Conservation (phyloP, 2,797 vertebrate species). For the Acanthurus lineatus region DNA sequence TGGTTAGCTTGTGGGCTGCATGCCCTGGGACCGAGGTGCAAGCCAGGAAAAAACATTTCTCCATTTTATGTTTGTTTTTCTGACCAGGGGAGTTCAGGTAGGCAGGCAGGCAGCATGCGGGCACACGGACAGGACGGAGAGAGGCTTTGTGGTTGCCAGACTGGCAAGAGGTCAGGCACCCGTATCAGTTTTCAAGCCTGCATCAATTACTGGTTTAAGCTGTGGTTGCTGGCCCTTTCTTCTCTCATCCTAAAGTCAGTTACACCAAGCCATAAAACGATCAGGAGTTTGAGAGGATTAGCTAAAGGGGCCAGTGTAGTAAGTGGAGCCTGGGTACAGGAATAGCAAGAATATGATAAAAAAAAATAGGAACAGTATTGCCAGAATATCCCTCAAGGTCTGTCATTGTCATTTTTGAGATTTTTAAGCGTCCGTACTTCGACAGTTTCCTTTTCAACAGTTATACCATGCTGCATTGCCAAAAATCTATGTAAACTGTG, state of each 20-base stretch:
- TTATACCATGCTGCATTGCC: not conserved
- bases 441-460: not conserved
- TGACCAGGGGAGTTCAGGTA: conserved; percentile 71
- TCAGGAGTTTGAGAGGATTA: conserved; percentile 77
- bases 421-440: not conserved
- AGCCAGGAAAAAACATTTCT: conserved; percentile 82
- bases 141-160: conserved; percentile 64
- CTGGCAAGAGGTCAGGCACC: conserved; percentile 68
- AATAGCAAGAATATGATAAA: conserved; percentile 30
- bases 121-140: conserved; percentile 64
- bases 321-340: conserved; percentile 55
- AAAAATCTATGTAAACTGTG: not conserved
- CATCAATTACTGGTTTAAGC: conserved; percentile 81
- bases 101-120: conserved; percentile 34
- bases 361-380: conserved; percentile 2
- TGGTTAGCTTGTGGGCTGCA: conserved; percentile 61
- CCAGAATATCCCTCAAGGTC: not conserved
- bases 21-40: conserved; percentile 77
- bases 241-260: conserved; percentile 76
- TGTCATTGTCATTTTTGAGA: not conserved
- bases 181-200: conserved; percentile 77
- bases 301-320: conserved; percentile 54
- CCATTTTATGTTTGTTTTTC: conserved; percentile 78
- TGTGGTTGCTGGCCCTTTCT: conserved; percentile 74
- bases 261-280: conserved; percentile 80